These are phyloP conservation scores for Drosophila ohnishii DNA, from an alignment of 1,140 invertebrate genomes.

Conservation along the genomic window DNA sequence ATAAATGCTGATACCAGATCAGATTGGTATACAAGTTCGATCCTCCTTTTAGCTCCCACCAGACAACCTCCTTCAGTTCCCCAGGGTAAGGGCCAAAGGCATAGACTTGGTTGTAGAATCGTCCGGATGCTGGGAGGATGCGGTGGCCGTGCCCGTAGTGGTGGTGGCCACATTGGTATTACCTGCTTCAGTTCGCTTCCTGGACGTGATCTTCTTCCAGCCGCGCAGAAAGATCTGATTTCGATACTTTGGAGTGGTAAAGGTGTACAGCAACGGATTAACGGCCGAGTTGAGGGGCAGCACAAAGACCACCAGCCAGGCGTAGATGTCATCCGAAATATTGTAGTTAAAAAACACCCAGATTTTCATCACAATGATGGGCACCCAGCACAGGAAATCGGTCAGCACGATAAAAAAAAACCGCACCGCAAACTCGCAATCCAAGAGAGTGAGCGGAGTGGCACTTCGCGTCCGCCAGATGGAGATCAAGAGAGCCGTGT, in stretches of 20 bases:
- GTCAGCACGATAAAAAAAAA: constrained; percentile 91
- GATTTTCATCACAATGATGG: constrained; percentile 89
- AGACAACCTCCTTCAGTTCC: constrained; percentile 24
- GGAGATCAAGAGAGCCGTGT: constrained; percentile 87
- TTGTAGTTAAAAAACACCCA: constrained; percentile 85
- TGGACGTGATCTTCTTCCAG: constrained; percentile 81
- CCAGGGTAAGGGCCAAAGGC: constrained; percentile 58
- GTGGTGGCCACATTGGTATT: constrained; percentile 67
- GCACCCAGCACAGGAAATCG: constrained; percentile 90
- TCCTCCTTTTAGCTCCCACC: not conserved
- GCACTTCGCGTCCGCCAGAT: constrained; percentile 86
- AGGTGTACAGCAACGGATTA: constrained; percentile 91
- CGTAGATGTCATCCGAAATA: constrained; percentile 87
- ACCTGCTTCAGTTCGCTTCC: constrained; percentile 60
- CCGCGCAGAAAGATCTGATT: constrained; percentile 83
- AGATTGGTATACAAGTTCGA: constrained; percentile 32
- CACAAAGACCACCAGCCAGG: constrained; percentile 90
- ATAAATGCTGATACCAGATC: constrained; percentile 43
- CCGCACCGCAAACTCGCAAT: constrained; percentile 87
- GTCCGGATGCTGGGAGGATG: constrained; percentile 76
- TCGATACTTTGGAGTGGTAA: constrained; percentile 88
- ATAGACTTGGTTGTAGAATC: constrained; percentile 68
- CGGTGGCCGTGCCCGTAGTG: constrained; percentile 74
- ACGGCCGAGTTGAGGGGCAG: constrained; percentile 91
- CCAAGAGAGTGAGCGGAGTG: constrained; percentile 85